phyloP scores from a whole-genome alignment of 1,140 invertebrate genomes.

The Paraescarpia echinospica region DNA sequence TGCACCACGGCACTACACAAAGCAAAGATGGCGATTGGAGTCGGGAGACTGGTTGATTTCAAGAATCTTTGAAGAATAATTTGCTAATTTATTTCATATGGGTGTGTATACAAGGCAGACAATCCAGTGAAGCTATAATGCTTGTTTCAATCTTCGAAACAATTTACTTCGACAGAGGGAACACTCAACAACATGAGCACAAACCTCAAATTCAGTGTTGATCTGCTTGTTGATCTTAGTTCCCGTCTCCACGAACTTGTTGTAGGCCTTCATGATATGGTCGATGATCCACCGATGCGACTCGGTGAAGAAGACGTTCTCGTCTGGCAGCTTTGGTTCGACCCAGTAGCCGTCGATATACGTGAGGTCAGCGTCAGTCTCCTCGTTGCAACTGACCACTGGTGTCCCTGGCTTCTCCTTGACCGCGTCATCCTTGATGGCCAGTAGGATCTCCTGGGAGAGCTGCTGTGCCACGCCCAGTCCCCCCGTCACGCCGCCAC shows the following conservation, averaged over 20 bases:
- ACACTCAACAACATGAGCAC: background rate
- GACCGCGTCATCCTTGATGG: background rate
- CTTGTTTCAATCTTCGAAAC: no score
- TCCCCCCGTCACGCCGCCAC: no score
- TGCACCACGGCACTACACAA: no score
- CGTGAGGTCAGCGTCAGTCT: background rate
- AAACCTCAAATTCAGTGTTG: background rate
- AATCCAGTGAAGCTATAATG: no score
- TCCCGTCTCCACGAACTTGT: conserved; percentile 24
- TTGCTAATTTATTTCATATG: no score
- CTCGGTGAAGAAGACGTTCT: conserved; percentile 27
- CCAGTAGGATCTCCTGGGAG: background rate
- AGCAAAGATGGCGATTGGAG: no score
- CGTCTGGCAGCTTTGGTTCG: conserved; percentile 22
- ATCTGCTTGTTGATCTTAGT: conserved; percentile 24
- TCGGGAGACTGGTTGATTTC: no score
- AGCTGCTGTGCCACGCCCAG: background rate
- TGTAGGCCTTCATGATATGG: conserved; percentile 24
- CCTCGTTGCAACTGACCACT: background rate
- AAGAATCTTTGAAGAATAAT: no score
- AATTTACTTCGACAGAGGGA: background rate
- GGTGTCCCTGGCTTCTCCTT: background rate
- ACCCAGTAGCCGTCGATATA: conserved; percentile 23
- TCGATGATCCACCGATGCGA: conserved; percentile 24
- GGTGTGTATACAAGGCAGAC: no score